A percentile compares a stretch with the other conserved stretches of the same genome.
phyloP scores from a whole-genome alignment of 2,888 invertebrate genomes.

The Temnothorax unifasciatus region DNA sequence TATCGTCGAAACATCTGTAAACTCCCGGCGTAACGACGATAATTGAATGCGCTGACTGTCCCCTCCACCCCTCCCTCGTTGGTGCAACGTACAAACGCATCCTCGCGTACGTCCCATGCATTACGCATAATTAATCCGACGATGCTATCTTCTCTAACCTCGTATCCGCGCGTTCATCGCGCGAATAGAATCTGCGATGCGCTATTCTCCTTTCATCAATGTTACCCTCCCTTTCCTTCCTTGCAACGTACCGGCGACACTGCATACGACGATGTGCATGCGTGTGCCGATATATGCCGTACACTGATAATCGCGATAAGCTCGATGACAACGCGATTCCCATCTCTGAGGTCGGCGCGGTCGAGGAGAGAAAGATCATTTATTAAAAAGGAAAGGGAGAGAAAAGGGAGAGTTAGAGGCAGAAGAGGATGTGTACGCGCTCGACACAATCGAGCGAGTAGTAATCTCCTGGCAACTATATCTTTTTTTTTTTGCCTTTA shows the following conservation, averaged over 20 bases:
- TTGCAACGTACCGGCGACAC: slow-evolving; percentile 31
- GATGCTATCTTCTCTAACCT: slow-evolving; percentile 78
- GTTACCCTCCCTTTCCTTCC: slow-evolving; percentile 27
- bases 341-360: slow-evolving; percentile 69
- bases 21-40: slow-evolving; percentile 77
- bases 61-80: slow-evolving; percentile 10
- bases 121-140: slow-evolving; percentile 82
- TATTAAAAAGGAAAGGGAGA: slow-evolving; percentile 34
- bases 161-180: slow-evolving; percentile 70
- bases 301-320: slow-evolving; percentile 75
- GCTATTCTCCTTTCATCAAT: slow-evolving; percentile 75
- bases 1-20: slow-evolving; percentile 80
- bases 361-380: slow-evolving; percentile 37
- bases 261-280: slow-evolving; percentile 33
- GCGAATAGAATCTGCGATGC: slow-evolving; percentile 75
- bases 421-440: slow-evolving; percentile 41
- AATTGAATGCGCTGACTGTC: slow-evolving; percentile 78
- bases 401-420: slow-evolving; percentile 15
- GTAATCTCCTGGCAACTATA: slow-evolving; percentile 63
- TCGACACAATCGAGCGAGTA: slow-evolving; percentile 33
- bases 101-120: slow-evolving; percentile 70
- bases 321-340: slow-evolving; percentile 75
- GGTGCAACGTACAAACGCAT: slow-evolving; percentile 46
- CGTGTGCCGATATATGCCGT: slow-evolving; percentile 46
- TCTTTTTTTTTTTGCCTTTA: slow-evolving; percentile 49